Evolutionary conservation across 2,797 vertebrate genomes (phyloP), one percentile per base, ranked within the genome.

Genomic region (Prunella strophiata): DNA sequence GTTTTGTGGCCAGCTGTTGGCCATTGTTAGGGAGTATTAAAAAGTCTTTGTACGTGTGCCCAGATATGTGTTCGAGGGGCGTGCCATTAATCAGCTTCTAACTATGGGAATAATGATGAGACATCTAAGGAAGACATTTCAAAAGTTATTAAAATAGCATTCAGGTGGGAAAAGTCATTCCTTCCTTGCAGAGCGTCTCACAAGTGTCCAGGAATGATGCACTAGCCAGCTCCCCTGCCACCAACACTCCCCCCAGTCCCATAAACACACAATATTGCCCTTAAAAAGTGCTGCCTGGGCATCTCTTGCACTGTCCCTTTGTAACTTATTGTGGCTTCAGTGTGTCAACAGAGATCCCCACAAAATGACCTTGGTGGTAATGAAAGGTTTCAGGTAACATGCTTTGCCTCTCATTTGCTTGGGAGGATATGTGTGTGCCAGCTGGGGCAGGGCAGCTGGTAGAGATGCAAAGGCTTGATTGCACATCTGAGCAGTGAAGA

Each of bases 1-100:
- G 92, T 91, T 96, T 94, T 96, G 94, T 89, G 87, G 93, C 95
- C 92, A 96, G 95, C 94, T 93, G 94, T 94, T 95, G 93, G 89
- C 92, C 93, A 96, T 97, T 97, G 95, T 96, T 93, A 94, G 32
- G 76, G 70, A 88, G 73, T 89, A 72, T 88, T 96, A 85, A 96
- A 93, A 96, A 86, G 50, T 30, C 95, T 97, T 95, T 96, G 95
- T 97, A 88, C 11, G 0, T 86, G 66, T 93, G 94, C 94, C 94
- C 94, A 96, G 85, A 95, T 93, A 96, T 89, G 91, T 92, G 94
- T 96, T 96, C 40, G 29, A 96, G 87, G 71, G 89, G 82, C 19
- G 92, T 92, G 76, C 73, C 72, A 91, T 96, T 85, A 95, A 97
- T 96, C 94, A 95, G 70, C 73, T 95, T 88, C 79, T 92, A 96